Percentiles rank a stretch among this genome's conserved stretches.
phyloP scores from a whole-genome alignment of 2,888 invertebrate species.

The Pyrochroa serraticornis region DNA sequence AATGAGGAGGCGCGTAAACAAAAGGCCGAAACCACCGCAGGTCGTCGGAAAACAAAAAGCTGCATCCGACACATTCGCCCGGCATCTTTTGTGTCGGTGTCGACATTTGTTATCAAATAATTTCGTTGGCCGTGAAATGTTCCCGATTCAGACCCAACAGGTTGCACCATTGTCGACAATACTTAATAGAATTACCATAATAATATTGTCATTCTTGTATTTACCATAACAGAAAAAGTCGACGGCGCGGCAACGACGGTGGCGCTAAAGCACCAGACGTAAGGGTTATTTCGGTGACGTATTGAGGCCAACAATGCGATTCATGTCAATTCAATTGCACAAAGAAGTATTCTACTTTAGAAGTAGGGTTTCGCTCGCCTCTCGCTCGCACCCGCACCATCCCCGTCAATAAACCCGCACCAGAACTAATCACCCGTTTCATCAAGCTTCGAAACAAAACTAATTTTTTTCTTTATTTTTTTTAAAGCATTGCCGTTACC shows the following conservation, averaged over 20 bases:
- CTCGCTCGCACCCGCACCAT: neutral
- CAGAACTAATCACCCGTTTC: no score
- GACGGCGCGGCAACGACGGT: slow-evolving; percentile 17
- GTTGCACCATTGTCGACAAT: slow-evolving; percentile 57
- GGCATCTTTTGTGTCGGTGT: slow-evolving; percentile 50
- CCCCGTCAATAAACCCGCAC: no score
- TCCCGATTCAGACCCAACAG: slow-evolving; percentile 56
- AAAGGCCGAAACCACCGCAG: slow-evolving; percentile 42
- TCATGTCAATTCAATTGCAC: slow-evolving; percentile 55
- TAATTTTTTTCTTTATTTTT: no score
- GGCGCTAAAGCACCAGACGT: slow-evolving; percentile 43
- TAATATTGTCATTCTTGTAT: slow-evolving; percentile 60
- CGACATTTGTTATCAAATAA: slow-evolving; percentile 58
- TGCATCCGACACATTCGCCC: slow-evolving; percentile 49
- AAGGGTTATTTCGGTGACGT: slow-evolving; percentile 53
- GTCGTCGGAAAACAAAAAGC: slow-evolving; percentile 46
- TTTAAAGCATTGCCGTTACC: no score
- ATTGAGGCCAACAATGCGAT: slow-evolving; percentile 52
- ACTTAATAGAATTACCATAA: slow-evolving; percentile 60
- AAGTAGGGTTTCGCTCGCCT: slow-evolving; percentile 43
- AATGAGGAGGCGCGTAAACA: slow-evolving; percentile 44
- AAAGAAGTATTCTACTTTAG: slow-evolving; percentile 50
- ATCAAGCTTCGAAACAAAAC: no score
- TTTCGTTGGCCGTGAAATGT: slow-evolving; percentile 58
- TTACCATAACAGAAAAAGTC: slow-evolving; percentile 56